Conservation (phyloP, 1,140 invertebrate species). For the Leptopilina boulardi region DNA sequence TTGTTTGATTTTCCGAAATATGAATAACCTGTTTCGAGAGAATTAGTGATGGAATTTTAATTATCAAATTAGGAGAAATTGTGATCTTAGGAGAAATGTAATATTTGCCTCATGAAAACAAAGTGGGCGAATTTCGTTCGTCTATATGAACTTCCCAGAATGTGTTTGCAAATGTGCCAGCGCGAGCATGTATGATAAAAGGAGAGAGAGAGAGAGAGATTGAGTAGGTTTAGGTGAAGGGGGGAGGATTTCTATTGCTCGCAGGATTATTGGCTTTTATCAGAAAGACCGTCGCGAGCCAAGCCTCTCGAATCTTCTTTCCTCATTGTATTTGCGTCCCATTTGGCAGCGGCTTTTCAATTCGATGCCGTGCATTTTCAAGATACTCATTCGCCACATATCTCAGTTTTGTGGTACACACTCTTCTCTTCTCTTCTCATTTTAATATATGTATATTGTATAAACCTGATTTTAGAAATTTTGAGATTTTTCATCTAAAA, state of each 20-base stretch:
- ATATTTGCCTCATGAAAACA: slow-evolving; percentile 10
- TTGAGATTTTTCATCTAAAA: no score
- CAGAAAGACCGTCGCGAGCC: slow-evolving; percentile 56
- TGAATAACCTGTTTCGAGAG: neutral
- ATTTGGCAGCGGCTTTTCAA: slow-evolving; percentile 67
- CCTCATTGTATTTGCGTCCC: slow-evolving; percentile 65
- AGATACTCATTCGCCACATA: slow-evolving; percentile 49
- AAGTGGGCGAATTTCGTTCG: neutral
- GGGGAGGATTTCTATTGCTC: slow-evolving; percentile 53
- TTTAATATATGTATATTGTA: no score
- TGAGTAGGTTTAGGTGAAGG: neutral
- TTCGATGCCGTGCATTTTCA: slow-evolving; percentile 56
- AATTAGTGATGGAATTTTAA: neutral
- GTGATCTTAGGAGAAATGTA: slow-evolving; percentile 1
- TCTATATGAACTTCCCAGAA: neutral
- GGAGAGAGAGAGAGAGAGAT: no score
- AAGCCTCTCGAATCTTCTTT: slow-evolving; percentile 55
- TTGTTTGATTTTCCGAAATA: neutral
- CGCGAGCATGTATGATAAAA: neutral
- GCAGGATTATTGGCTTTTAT: slow-evolving; percentile 68
- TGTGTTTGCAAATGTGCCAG: slow-evolving; percentile 28
- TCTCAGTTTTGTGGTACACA: slow-evolving; percentile 37
- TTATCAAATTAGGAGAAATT: neutral
- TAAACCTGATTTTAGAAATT: no score
- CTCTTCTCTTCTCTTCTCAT: no score